Evolutionary conservation across 30 jellyfish, hydroid and myxozoan genomes (phyloP).

Genomic region (Nemopilema nomurai): DNA sequence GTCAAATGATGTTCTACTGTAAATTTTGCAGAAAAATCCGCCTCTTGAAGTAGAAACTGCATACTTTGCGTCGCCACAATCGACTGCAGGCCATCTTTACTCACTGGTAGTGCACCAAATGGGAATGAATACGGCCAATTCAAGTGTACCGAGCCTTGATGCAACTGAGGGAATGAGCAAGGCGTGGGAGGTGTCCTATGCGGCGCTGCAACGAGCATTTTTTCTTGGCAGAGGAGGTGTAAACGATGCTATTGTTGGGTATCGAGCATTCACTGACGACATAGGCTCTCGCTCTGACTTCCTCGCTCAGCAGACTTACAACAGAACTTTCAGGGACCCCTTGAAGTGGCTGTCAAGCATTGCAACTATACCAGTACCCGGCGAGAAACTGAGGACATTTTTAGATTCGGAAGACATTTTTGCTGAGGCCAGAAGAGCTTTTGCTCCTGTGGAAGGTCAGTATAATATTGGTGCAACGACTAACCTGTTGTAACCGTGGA

Average conservation of each 20-base stretch:
- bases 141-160: not conserved
- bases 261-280: not conserved
- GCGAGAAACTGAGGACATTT: slow-evolving; percentile 46
- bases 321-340: slow-evolving; percentile 26
- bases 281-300: slow-evolving; percentile 10
- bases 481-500: not conserved
- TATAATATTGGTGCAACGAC: not conserved
- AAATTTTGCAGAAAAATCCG: too few relatives aligned
- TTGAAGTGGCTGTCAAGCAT: slow-evolving; percentile 32
- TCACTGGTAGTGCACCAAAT: not conserved
- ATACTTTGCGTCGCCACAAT: not conserved
- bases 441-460: slow-evolving; percentile 48
- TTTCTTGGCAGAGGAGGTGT: not conserved
- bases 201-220: not conserved
- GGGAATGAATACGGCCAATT: not conserved
- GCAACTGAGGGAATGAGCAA: not conserved
- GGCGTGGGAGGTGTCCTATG: not conserved
- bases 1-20: too few relatives aligned
- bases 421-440: slow-evolving; percentile 1
- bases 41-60: too few relatives aligned
- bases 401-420: not conserved
- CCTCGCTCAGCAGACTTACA: slow-evolving; percentile 4
- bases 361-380: slow-evolving; percentile 66
- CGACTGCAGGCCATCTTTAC: not conserved
- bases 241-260: not conserved